A percentile compares a stretch with the other conserved stretches of the same genome.
phyloP scores from a whole-genome alignment of 2,797 vertebrate species.

The Helicolenus hilgendorfi region DNA sequence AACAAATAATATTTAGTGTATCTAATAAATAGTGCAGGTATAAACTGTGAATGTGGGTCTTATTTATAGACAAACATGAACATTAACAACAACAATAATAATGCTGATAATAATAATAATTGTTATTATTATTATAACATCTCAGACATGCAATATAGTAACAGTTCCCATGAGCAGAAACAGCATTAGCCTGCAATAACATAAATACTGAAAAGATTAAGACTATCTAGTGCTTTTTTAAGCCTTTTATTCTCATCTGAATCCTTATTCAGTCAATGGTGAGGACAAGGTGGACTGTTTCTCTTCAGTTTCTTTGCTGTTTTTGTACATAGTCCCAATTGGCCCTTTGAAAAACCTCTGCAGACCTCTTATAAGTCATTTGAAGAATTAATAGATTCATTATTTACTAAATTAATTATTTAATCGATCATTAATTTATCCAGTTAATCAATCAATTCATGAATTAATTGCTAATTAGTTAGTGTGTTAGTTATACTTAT shows the following conservation, averaged over 20 bases:
- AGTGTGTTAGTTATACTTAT: not conserved
- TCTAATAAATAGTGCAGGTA: not conserved
- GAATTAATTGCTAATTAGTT: not conserved
- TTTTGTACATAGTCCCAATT: not conserved
- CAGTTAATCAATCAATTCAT: not conserved
- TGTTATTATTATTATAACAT: not conserved
- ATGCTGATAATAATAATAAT: not conserved
- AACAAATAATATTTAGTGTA: not conserved
- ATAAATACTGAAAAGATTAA: not conserved
- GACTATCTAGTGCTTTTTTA: too few species aligned
- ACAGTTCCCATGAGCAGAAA: not conserved
- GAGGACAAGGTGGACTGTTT: not conserved
- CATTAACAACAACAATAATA: not conserved
- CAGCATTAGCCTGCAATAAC: not conserved
- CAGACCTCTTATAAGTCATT: not conserved
- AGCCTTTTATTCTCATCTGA: not conserved
- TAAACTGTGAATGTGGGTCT: not conserved
- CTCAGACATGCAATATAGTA: not conserved
- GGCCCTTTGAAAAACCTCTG: not conserved
- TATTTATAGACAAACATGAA: not conserved
- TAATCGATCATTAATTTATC: not conserved
- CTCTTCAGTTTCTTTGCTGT: not conserved
- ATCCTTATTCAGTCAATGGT: not conserved
- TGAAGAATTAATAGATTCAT: slow-evolving; percentile 1
- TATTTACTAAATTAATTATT: not conserved